These are phyloP conservation scores for Halichoeres trimaculatus DNA, from an alignment of 2,113 vertebrate species.

Conservation along the genomic window DNA sequence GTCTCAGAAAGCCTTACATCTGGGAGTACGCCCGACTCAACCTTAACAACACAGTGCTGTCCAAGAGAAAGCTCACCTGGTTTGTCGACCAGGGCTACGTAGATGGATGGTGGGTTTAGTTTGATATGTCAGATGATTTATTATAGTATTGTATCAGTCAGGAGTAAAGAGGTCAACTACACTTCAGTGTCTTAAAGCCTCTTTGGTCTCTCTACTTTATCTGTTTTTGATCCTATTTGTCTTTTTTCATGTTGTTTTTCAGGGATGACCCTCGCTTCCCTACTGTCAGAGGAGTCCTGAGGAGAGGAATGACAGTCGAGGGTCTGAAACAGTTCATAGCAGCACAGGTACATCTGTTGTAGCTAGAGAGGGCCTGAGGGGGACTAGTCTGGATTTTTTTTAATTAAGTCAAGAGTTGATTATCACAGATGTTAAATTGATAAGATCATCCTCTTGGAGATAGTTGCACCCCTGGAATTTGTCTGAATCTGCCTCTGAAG, in stretches of 20 bases:
- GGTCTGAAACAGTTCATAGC: slow-evolving; percentile 98
- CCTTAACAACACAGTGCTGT: slow-evolving; percentile 97
- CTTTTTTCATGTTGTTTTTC: slow-evolving; percentile 16
- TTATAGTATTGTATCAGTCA: background rate
- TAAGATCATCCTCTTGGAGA: too few species aligned
- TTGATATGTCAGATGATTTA: background rate
- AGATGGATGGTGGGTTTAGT: slow-evolving; percentile 90
- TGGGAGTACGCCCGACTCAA: slow-evolving; percentile 98
- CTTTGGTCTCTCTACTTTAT: background rate
- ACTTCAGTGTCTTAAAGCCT: background rate
- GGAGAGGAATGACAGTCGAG: slow-evolving; percentile 98
- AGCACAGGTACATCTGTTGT: slow-evolving; percentile 88
- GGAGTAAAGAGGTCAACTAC: too few species aligned
- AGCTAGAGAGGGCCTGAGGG: background rate
- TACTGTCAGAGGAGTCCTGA: slow-evolving; percentile 95
- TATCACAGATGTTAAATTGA: too few species aligned
- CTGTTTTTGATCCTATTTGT: background rate
- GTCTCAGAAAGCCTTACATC: slow-evolving; percentile 93
- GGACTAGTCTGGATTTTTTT: too few species aligned
- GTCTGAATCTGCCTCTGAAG: too few species aligned
- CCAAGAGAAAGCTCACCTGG: slow-evolving; percentile 98
- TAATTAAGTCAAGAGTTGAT: too few species aligned
- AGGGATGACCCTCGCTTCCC: slow-evolving; percentile 99
- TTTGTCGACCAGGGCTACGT: slow-evolving; percentile 98
- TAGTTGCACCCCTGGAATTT: too few species aligned